Conservation (phyloP, 1,140 invertebrate genomes). For the Wiebesia pumilae region DNA sequence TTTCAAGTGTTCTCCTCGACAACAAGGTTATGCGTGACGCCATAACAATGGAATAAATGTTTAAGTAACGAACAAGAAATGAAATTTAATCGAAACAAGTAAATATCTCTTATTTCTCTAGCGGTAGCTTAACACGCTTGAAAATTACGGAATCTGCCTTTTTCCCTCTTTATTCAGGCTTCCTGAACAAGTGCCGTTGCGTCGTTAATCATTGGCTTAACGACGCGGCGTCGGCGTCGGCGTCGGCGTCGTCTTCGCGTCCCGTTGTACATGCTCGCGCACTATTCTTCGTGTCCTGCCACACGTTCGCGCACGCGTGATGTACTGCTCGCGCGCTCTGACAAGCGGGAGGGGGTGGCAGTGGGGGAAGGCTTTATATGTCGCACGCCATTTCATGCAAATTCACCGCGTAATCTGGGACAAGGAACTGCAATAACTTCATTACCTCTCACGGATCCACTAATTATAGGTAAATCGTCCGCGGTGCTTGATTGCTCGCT, state of each 20-base stretch:
- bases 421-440: conserved; percentile 65
- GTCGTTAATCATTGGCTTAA: conserved; percentile 65
- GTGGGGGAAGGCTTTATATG: conserved; percentile 18
- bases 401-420: conserved; percentile 59
- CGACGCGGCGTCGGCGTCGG: conserved; percentile 47
- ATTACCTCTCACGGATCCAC: conserved; percentile 59
- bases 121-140: background rate
- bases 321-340: conserved; percentile 23
- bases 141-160: conserved; percentile 6
- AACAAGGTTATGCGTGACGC: background rate
- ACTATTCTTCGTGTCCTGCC: background rate
- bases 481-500: conserved; percentile 63
- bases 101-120: conserved; percentile 12
- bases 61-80: background rate
- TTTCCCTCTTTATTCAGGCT: background rate
- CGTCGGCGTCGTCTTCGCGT: conserved; percentile 50
- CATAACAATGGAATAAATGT: background rate
- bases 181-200: conserved; percentile 30
- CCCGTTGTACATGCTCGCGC: conserved; percentile 37
- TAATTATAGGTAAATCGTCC: conserved; percentile 66
- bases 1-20: background rate
- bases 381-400: conserved; percentile 67
- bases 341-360: conserved; percentile 14
- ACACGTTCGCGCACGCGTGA: background rate
- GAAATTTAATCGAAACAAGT: conserved; percentile 3